Conservation (phyloP, 2,888 invertebrate genomes). For the Rutpela maculata region DNA sequence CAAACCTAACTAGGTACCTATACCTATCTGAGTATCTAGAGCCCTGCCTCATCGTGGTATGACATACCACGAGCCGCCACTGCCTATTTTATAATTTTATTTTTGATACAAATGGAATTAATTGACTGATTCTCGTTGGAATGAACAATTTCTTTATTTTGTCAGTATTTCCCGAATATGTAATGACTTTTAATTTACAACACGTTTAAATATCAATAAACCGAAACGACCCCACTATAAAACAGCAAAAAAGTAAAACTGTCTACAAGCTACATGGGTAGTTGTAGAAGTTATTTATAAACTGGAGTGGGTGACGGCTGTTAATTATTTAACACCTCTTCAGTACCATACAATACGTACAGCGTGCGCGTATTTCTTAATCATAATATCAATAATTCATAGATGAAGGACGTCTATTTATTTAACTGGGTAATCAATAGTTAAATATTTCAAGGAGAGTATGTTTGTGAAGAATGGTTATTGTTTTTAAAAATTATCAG, state of each 20-base stretch:
- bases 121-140: not conserved
- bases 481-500: not conserved
- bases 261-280: constrained; percentile 31
- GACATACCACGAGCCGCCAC: too few relatives aligned
- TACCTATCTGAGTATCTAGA: too few relatives aligned
- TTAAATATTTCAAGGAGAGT: not conserved
- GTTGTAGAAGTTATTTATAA: constrained; percentile 43
- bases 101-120: too few relatives aligned
- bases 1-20: too few relatives aligned
- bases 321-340: constrained; percentile 45
- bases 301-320: constrained; percentile 32
- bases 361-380: constrained; percentile 29
- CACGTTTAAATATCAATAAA: constrained; percentile 39
- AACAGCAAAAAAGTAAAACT: not conserved
- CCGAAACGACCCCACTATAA: constrained; percentile 29
- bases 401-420: not conserved
- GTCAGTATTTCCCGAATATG: not conserved
- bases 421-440: not conserved
- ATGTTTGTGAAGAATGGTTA: not conserved
- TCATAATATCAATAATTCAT: not conserved
- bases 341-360: constrained; percentile 11
- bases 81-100: too few relatives aligned
- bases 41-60: too few relatives aligned
- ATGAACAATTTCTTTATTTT: not conserved
- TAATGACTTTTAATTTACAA: not conserved